Evolutionary conservation across 2,888 invertebrate genomes (phyloP).

Genomic region (Drosophila picticornis): DNA sequence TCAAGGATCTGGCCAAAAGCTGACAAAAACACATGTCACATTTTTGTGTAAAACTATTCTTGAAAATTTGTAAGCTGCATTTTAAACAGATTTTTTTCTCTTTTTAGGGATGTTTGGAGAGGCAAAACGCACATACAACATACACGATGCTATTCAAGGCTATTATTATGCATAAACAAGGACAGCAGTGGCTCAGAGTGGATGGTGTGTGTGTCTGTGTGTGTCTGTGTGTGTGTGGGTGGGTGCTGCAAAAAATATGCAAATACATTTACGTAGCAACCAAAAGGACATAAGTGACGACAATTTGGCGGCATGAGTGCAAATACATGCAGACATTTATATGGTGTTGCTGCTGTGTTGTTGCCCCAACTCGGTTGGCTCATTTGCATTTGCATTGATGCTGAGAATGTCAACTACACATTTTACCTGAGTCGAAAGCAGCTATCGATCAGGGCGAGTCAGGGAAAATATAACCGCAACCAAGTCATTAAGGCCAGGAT

Average conservation of each 20-base stretch:
- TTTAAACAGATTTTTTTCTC: slow-evolving; percentile 16
- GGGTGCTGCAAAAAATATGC: slow-evolving; percentile 65
- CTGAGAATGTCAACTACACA: slow-evolving; percentile 40
- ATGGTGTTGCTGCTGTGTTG: slow-evolving; percentile 23
- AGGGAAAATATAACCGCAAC: slow-evolving; percentile 30
- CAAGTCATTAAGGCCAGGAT: slow-evolving; percentile 51
- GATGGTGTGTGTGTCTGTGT: slow-evolving; percentile 10
- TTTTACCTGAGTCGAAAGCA: slow-evolving; percentile 34
- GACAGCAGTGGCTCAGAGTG: slow-evolving; percentile 35
- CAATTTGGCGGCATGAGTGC: slow-evolving; percentile 69
- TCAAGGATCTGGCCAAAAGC: slow-evolving; percentile 48
- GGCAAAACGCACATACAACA: slow-evolving; percentile 5
- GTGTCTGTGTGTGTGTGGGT: slow-evolving; percentile 17
- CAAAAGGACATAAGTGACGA: slow-evolving; percentile 73
- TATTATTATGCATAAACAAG: slow-evolving; percentile 63
- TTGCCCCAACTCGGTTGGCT: slow-evolving; percentile 12
- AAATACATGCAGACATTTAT: slow-evolving; percentile 22
- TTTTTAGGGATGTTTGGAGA: neutral
- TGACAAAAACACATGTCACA: slow-evolving; percentile 78
- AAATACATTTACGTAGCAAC: slow-evolving; percentile 68
- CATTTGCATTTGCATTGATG: slow-evolving; percentile 51
- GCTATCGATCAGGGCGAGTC: slow-evolving; percentile 52
- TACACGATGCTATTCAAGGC: slow-evolving; percentile 49
- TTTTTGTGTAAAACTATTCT: slow-evolving; percentile 66
- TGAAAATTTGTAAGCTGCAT: slow-evolving; percentile 67